Percentiles rank a stretch among this genome's conserved stretches.
These are phyloP conservation scores for Prionace glauca DNA, from an alignment of 2,797 vertebrate genomes.

Conservation along the genomic window DNA sequence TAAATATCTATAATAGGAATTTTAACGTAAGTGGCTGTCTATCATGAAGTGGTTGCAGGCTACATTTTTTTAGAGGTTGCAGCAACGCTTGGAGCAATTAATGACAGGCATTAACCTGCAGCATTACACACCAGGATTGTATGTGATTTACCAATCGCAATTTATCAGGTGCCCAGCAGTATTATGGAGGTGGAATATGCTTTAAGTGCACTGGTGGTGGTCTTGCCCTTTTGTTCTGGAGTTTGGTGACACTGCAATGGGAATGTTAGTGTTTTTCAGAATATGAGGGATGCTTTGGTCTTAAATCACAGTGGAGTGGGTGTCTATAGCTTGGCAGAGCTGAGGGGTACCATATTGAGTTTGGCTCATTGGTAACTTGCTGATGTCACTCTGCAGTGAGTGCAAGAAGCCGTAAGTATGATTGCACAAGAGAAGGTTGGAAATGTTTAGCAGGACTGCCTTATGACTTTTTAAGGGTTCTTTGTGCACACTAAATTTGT, in stretches of 20 bases:
- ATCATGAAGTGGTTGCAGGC: neutral
- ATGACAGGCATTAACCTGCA: neutral
- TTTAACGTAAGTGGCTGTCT: neutral
- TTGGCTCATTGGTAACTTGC: neutral
- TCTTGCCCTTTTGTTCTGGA: no score
- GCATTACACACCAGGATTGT: neutral
- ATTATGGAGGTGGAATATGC: neutral
- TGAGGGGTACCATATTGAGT: neutral
- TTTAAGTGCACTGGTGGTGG: no score
- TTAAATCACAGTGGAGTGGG: no score
- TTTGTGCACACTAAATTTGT: neutral
- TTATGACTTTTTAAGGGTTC: neutral
- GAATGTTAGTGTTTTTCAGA: no score
- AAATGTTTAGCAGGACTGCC: neutral
- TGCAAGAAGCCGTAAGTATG: neutral
- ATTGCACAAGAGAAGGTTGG: neutral
- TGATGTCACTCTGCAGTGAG: neutral
- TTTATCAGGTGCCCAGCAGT: neutral
- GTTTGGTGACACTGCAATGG: no score
- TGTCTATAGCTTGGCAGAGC: neutral
- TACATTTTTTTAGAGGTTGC: neutral
- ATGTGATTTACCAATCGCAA: neutral
- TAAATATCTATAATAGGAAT: neutral
- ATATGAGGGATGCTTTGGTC: no score
- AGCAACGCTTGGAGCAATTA: neutral